Evolutionary conservation across 23 tunicate species (phyloP), one percentile per base, ranked within the genome.

Genomic region (Diplosoma virens): DNA sequence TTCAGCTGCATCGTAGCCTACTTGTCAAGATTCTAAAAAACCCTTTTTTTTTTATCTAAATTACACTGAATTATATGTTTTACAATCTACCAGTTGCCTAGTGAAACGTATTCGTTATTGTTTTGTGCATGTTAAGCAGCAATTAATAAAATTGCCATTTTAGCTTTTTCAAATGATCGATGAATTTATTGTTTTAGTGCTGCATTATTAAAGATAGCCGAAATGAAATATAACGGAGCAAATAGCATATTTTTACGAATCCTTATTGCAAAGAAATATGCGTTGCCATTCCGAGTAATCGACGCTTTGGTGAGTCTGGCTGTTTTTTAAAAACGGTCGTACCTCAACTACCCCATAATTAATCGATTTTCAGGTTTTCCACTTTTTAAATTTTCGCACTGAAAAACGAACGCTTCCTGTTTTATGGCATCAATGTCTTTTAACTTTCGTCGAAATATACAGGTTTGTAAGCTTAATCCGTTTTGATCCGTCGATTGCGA

Each of bases 361-460:
- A 14, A 7, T 16, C 24, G 54, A 1, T 47, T 36, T 60, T 3
- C 75, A 86, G 92, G 84, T 82, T 32, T 83, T 81, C 36, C 95
- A 94, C 58, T 94, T 94, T 68, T 47, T 84, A 17, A 69, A 73
- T 25, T 94, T 94, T 58, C 80, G 80, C 26, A 83, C 27, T 29
- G 95, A 87, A 28, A 65, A 79, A 25, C 67, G 99, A 3, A 33
- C 70, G 16, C 79, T 94, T 9, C 99, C 99, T 1, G 99, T 94
- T 47, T 66, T 94, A 29, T 94, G 99, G 99, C 99, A 94, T 75
- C 95, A 87, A 52, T 88, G 77, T 75, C 58, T 94, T 17, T 47
- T 87, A 24, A 27, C 99, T 11, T 94, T 87, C 47, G 83, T 81
- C 9, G 90, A 83, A 47, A 94, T 84, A 3, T 94, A 94, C 63